Conservation (phyloP, 2,888 invertebrate species). For the Hanleya hanleyi region DNA sequence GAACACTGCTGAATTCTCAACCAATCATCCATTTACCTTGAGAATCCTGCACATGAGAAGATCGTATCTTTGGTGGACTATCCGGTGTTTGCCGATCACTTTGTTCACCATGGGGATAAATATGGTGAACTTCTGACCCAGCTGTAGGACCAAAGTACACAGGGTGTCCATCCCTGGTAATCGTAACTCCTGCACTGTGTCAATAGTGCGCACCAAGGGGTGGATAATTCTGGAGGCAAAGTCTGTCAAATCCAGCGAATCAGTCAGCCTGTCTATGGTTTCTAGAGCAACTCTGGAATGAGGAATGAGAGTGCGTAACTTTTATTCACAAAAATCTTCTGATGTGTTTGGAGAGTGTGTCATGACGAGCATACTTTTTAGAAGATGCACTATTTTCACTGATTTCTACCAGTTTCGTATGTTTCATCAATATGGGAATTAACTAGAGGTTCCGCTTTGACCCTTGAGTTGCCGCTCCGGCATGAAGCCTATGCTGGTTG, state of each 20-base stretch:
- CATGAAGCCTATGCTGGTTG: no score
- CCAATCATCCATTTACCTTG: conserved; percentile 71
- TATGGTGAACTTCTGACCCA: conserved; percentile 92
- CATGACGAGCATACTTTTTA: no score
- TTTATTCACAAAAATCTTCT: no score
- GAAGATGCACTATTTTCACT: no score
- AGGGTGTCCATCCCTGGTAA: conserved; percentile 91
- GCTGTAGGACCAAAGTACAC: conserved; percentile 88
- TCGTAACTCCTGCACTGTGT: conserved; percentile 83
- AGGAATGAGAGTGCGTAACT: no score
- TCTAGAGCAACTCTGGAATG: conserved; percentile 75
- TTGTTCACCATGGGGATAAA: conserved; percentile 94
- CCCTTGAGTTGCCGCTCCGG: no score
- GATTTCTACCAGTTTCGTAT: no score
- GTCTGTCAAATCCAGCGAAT: conserved; percentile 92
- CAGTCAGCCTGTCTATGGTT: conserved; percentile 92
- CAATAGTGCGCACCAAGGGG: conserved; percentile 88
- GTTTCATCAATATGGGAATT: no score
- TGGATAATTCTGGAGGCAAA: conserved; percentile 95
- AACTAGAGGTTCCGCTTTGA: no score
- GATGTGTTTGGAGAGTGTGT: no score
- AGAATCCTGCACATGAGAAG: conserved; percentile 77
- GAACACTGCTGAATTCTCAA: neutral
- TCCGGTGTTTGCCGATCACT: conserved; percentile 75
- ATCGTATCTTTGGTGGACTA: conserved; percentile 84